Percentiles rank a stretch among this genome's conserved stretches.
Evolutionary conservation across 1,140 invertebrate species (phyloP).

Genomic region (Heliconius hermathena): DNA sequence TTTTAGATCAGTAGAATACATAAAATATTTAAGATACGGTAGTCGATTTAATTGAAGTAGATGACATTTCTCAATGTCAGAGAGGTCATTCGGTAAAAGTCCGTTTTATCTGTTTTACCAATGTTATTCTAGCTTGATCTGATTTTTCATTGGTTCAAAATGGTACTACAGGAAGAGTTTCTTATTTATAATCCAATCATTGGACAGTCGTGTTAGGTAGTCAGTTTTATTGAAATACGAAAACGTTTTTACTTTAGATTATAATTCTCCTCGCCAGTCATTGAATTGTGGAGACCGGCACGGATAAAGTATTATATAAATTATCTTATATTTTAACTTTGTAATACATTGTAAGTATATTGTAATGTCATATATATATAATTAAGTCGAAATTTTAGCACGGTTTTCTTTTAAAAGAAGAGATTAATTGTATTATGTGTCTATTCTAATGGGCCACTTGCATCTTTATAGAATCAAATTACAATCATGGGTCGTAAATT

Average conservation of each 20-base stretch:
- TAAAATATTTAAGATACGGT: no score
- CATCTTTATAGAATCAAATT: conserved; percentile 31
- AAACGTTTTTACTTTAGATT: background rate
- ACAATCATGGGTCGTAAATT: conserved; percentile 92
- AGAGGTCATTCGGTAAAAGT: conserved; percentile 55
- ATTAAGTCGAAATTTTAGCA: background rate
- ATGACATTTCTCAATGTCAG: conserved; percentile 56
- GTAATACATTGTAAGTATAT: background rate
- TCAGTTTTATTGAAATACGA: background rate
- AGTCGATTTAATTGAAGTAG: background rate
- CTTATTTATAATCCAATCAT: background rate
- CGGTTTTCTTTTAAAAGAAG: background rate
- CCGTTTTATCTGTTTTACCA: conserved; percentile 29
- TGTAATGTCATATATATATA: background rate
- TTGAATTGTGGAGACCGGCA: background rate
- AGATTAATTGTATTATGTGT: background rate
- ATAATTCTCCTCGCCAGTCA: conserved; percentile 20
- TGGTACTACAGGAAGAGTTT: background rate
- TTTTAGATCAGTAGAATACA: no score
- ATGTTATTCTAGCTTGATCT: background rate
- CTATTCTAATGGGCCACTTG: background rate
- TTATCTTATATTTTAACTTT: background rate
- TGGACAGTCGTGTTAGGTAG: background rate
- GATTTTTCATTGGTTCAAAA: conserved; percentile 26
- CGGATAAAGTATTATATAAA: conserved; percentile 6